Conservation (phyloP, 2,888 invertebrate genomes). For the Chrysolina oricalcia region DNA sequence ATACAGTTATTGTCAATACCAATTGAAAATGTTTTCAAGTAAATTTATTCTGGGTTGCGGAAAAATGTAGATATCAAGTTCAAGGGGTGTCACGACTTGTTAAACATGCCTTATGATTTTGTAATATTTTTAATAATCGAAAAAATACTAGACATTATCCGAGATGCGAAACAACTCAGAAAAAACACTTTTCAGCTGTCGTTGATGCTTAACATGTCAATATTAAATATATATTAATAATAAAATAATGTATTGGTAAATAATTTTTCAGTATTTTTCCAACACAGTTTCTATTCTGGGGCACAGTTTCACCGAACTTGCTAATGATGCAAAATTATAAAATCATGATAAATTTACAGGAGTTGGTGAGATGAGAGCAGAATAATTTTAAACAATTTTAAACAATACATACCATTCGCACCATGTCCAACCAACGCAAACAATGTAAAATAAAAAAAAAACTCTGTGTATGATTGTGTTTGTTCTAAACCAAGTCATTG, state of each 20-base stretch:
- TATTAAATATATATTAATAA: not conserved
- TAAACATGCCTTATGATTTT: too few relatives aligned
- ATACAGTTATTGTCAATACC: too few relatives aligned
- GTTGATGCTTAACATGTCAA: not conserved
- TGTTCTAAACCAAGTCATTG: slow-evolving; percentile 52
- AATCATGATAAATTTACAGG: slow-evolving; percentile 44
- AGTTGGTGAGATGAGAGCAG: slow-evolving; percentile 45
- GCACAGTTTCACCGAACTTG: slow-evolving; percentile 69
- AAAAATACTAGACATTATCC: too few relatives aligned
- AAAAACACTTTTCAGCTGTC: too few relatives aligned
- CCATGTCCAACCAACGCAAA: slow-evolving; percentile 71
- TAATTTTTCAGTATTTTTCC: slow-evolving; percentile 66
- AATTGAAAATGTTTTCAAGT: too few relatives aligned
- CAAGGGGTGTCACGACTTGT: too few relatives aligned
- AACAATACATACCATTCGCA: slow-evolving; percentile 72
- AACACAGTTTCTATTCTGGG: slow-evolving; percentile 70
- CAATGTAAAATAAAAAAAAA: slow-evolving; percentile 71
- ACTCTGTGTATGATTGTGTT: slow-evolving; percentile 71
- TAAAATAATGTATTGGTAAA: not conserved
- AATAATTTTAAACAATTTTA: slow-evolving; percentile 60
- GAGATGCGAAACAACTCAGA: too few relatives aligned
- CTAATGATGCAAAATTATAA: slow-evolving; percentile 58
- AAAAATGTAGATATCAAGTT: too few relatives aligned
- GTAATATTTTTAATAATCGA: too few relatives aligned
- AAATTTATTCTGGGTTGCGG: too few relatives aligned